Percentiles rank a stretch among this genome's conserved stretches.
phyloP scores from a whole-genome alignment of 2,113 vertebrate species.

The Genyomyrus donnyi region DNA sequence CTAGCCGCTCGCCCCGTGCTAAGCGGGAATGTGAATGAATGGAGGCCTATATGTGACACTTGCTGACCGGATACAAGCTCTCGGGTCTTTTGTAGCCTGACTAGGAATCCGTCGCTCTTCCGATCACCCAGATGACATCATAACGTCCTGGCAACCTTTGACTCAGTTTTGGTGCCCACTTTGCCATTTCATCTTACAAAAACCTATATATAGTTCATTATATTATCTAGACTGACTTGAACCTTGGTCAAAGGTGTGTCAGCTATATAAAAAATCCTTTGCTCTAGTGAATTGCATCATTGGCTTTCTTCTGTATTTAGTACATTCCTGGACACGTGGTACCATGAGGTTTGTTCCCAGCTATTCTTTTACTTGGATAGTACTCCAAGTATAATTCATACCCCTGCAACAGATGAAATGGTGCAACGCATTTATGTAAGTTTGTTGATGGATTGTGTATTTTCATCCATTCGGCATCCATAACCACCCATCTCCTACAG shows the following conservation, averaged over 20 bases:
- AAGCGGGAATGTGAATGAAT: conserved; percentile 16
- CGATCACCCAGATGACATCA: conserved; percentile 18
- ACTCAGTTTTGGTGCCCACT: neutral
- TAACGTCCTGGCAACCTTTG: neutral
- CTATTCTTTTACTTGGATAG: neutral
- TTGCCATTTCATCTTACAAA: neutral
- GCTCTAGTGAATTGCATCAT: neutral
- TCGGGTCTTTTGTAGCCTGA: neutral
- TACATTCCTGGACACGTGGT: neutral
- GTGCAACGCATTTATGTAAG: neutral
- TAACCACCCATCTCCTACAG: neutral
- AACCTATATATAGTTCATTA: neutral
- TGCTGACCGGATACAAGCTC: conserved; percentile 1
- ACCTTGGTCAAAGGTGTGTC: neutral
- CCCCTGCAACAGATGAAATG: neutral
- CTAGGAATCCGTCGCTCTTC: neutral
- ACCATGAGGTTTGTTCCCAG: neutral
- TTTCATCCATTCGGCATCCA: neutral
- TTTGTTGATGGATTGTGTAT: neutral
- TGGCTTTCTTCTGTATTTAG: neutral
- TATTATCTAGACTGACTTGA: neutral
- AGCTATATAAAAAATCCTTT: neutral
- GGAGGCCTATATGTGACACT: neutral
- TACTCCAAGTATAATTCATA: neutral
- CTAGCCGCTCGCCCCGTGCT: neutral